Conservation (phyloP, 2,888 invertebrate species). For the Drosophila stalkeri region DNA sequence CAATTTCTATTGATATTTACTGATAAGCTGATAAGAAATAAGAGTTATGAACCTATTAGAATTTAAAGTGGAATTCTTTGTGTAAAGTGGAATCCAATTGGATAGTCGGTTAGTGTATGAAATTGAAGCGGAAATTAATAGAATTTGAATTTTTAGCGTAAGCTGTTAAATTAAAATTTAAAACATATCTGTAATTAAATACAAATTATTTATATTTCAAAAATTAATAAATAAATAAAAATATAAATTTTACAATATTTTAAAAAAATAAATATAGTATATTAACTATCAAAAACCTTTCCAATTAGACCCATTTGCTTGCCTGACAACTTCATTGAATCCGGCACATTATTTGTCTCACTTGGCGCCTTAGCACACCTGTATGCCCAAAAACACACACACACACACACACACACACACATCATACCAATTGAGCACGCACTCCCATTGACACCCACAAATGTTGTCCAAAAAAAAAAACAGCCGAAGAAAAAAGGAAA, state of each 20-base stretch:
- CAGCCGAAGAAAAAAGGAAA: neutral
- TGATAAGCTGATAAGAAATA: constrained; percentile 47
- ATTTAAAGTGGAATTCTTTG: neutral
- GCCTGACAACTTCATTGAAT: constrained; percentile 31
- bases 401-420: neutral
- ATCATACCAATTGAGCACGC: constrained; percentile 10
- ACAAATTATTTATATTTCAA: no score
- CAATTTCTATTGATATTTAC: constrained; percentile 31
- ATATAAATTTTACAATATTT: no score
- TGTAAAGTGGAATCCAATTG: neutral
- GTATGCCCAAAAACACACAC: constrained; percentile 35
- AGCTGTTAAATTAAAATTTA: neutral
- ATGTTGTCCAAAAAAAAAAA: constrained; percentile 12
- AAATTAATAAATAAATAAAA: neutral
- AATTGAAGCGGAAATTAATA: no score
- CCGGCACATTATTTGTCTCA: constrained; percentile 16
- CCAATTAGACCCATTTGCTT: neutral
- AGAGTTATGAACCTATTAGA: neutral
- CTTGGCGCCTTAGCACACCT: constrained; percentile 39
- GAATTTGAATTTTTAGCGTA: neutral
- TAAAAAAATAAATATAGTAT: no score
- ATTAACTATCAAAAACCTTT: neutral
- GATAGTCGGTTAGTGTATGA: neutral
- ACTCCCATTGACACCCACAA: constrained; percentile 25
- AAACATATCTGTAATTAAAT: neutral